A percentile compares a stretch with the other conserved stretches of the same genome.
Conservation (phyloP, 2,797 vertebrate species). For the Xenops minutus region DNA sequence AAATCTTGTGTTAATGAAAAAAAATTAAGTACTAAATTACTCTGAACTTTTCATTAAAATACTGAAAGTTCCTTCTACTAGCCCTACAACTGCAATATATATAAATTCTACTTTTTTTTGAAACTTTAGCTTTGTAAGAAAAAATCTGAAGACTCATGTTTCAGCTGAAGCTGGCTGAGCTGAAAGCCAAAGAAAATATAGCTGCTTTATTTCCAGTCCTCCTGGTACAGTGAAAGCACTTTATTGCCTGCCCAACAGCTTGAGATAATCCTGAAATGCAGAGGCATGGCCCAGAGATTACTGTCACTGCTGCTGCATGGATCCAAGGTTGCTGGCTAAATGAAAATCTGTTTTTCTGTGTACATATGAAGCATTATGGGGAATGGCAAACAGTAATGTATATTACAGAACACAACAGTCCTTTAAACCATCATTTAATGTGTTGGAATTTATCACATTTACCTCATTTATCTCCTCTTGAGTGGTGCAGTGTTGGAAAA, state of each 20-base stretch:
- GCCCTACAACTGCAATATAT: neutral
- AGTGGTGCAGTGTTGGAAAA: constrained; percentile 65
- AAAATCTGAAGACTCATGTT: neutral
- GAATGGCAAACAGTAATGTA: neutral
- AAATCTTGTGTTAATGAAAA: neutral
- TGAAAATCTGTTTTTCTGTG: neutral
- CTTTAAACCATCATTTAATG: neutral
- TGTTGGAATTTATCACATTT: neutral
- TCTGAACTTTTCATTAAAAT: neutral
- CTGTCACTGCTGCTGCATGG: neutral
- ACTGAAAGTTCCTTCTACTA: neutral
- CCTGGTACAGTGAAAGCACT: neutral
- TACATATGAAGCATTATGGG: neutral
- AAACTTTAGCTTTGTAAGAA: neutral
- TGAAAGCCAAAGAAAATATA: neutral
- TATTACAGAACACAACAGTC: neutral
- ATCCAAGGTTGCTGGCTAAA: neutral
- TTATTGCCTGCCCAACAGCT: neutral
- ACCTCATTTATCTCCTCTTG: constrained; percentile 84
- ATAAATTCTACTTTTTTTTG: neutral
- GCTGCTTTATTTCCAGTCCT: neutral
- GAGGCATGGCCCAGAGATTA: neutral
- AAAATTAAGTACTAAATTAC: neutral
- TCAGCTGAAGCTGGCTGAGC: neutral
- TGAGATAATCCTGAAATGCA: neutral